Percentiles rank a stretch among this genome's conserved stretches.
These are phyloP conservation scores for Mallotus villosus DNA, from an alignment of 2,797 vertebrate species.

Conservation along the genomic window DNA sequence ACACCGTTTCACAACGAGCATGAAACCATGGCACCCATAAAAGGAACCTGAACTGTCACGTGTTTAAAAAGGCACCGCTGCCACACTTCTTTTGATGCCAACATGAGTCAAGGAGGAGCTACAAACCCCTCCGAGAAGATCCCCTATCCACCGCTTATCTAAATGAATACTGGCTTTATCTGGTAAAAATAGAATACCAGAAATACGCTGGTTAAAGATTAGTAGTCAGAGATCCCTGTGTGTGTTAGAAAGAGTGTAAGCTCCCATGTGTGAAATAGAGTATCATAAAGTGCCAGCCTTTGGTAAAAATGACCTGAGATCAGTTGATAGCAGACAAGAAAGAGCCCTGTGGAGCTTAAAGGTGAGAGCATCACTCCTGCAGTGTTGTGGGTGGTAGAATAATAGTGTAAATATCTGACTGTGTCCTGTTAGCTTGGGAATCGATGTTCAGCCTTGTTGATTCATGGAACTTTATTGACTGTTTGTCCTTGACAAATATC, in stretches of 20 bases:
- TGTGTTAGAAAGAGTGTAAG: not conserved
- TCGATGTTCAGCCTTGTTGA: not conserved
- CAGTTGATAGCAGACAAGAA: not conserved
- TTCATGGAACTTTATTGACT: not conserved
- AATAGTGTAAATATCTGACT: not conserved
- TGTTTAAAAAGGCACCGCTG: not conserved
- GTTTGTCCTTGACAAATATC: not conserved
- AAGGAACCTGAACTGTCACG: not conserved
- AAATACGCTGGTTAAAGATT: not conserved
- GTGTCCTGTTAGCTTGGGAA: not conserved
- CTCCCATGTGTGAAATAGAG: not conserved
- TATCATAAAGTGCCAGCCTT: constrained; percentile 3
- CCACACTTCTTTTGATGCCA: not conserved
- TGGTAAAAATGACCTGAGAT: not conserved
- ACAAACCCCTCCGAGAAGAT: not conserved
- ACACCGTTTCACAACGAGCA: not conserved
- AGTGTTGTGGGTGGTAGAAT: not conserved
- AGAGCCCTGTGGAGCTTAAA: not conserved
- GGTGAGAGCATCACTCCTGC: not conserved
- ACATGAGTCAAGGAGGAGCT: not conserved
- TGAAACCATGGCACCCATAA: too few relatives aligned
- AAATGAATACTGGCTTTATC: not conserved
- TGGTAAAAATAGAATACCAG: not conserved
- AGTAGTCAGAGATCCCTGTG: not conserved
- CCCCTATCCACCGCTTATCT: not conserved